phyloP scores from a whole-genome alignment of 2,888 invertebrate species.

The Rutpela maculata region DNA sequence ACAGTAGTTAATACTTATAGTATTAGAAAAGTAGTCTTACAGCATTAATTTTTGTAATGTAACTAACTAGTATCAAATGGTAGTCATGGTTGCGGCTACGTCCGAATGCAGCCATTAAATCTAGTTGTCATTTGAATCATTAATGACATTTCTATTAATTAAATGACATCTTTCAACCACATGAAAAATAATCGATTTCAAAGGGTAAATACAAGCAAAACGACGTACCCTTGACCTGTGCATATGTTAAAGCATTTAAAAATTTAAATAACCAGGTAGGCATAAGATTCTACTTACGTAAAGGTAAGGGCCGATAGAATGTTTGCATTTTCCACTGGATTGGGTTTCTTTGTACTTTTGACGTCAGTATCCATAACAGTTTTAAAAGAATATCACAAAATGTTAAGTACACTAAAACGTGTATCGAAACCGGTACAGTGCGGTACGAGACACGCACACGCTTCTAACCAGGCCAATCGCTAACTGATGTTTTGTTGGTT shows the following conservation, averaged over 20 bases:
- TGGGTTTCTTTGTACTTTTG: constrained; percentile 56
- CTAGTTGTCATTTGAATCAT: background rate
- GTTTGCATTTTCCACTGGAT: constrained; percentile 61
- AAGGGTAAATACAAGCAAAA: background rate
- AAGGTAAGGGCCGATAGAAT: constrained; percentile 58
- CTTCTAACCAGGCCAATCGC: background rate
- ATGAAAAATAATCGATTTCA: too few species aligned
- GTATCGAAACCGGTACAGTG: constrained; percentile 5
- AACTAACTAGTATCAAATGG: background rate
- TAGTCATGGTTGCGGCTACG: background rate
- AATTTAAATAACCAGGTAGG: background rate
- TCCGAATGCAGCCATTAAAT: background rate
- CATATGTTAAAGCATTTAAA: background rate
- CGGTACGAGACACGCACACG: background rate
- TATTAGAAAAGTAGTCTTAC: too few species aligned
- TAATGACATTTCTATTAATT: background rate
- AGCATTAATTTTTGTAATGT: too few species aligned
- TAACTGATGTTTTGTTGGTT: constrained; percentile 27
- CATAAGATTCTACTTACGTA: constrained; percentile 57
- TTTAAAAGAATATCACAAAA: constrained; percentile 46
- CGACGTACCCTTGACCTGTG: background rate
- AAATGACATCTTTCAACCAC: background rate
- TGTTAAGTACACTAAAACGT: constrained; percentile 51
- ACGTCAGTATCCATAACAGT: constrained; percentile 53
- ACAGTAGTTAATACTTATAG: too few species aligned